phyloP scores from a whole-genome alignment of 2,888 invertebrate species.

The Leuctra nigra region DNA sequence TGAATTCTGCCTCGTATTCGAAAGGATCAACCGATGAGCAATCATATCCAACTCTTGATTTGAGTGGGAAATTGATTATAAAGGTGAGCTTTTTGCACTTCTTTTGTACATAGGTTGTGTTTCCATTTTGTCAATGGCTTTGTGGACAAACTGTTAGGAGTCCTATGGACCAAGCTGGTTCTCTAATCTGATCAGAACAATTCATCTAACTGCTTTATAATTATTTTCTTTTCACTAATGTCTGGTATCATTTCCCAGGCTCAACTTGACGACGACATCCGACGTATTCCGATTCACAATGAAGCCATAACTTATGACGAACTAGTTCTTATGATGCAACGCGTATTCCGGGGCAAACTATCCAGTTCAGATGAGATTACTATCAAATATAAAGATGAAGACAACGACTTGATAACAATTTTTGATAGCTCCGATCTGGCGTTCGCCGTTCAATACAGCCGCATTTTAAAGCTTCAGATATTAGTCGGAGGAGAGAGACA shows the following conservation, averaged over 20 bases:
- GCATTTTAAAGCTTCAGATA: slow-evolving; percentile 56
- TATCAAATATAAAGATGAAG: slow-evolving; percentile 66
- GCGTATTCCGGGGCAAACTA: slow-evolving; percentile 58
- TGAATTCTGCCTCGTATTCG: slow-evolving; percentile 17
- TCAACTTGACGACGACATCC: slow-evolving; percentile 58
- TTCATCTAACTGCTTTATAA: slow-evolving; percentile 9
- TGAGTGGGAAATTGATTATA: slow-evolving; percentile 48
- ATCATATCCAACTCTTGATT: slow-evolving; percentile 39
- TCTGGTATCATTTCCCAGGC: slow-evolving; percentile 37
- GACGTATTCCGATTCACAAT: slow-evolving; percentile 62
- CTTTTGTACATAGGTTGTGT: background rate
- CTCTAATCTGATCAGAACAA: background rate
- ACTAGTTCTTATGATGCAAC: slow-evolving; percentile 64
- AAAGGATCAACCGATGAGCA: slow-evolving; percentile 25
- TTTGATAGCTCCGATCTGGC: slow-evolving; percentile 62
- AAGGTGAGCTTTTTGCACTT: slow-evolving; percentile 37
- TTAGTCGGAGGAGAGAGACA: slow-evolving; percentile 41
- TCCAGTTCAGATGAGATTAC: slow-evolving; percentile 56
- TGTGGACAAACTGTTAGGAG: background rate
- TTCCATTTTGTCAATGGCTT: background rate
- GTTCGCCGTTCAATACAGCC: slow-evolving; percentile 61
- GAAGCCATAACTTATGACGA: slow-evolving; percentile 65
- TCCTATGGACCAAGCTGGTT: background rate
- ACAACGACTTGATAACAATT: slow-evolving; percentile 61
- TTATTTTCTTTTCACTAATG: background rate